Conservation (phyloP, 2,797 vertebrate genomes). For the Gymnocypris eckloni region DNA sequence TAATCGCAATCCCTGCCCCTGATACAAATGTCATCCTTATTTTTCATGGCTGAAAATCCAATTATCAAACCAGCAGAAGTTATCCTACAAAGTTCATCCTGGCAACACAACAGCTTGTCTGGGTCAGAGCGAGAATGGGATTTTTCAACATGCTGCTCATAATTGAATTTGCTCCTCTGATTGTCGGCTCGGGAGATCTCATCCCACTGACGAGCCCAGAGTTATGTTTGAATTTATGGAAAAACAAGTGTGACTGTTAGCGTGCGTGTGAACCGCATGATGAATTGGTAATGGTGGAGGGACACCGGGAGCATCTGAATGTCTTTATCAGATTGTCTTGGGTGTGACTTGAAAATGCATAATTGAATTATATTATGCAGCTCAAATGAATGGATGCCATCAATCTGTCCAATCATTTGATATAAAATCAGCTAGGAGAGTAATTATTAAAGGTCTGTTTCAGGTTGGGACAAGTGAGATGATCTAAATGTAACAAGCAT, state of each 20-base stretch:
- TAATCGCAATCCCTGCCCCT: constrained; percentile 26
- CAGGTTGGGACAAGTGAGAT: background rate
- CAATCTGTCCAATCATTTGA: background rate
- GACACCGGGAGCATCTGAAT: background rate
- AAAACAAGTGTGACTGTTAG: constrained; percentile 22
- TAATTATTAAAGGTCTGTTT: background rate
- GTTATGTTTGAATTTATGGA: constrained; percentile 8
- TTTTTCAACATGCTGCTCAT: constrained; percentile 41
- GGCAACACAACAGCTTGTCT: constrained; percentile 44
- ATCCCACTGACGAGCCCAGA: constrained; percentile 25
- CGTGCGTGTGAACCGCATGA: constrained; percentile 1
- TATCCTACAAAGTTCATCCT: constrained; percentile 30
- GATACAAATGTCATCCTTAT: constrained; percentile 46
- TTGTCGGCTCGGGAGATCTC: constrained; percentile 29
- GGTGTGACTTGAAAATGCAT: constrained; percentile 7
- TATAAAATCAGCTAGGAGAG: background rate
- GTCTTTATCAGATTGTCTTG: constrained; percentile 10
- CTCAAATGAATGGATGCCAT: background rate
- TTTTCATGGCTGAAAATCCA: constrained; percentile 49
- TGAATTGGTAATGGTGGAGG: constrained; percentile 25
- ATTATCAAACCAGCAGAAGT: constrained; percentile 53
- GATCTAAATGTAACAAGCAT: background rate
- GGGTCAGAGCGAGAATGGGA: constrained; percentile 1
- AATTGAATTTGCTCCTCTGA: constrained; percentile 50
- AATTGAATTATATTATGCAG: background rate